These are phyloP conservation scores for Eupithecia subumbrata DNA, from an alignment of 2,888 invertebrate species.

Conservation along the genomic window DNA sequence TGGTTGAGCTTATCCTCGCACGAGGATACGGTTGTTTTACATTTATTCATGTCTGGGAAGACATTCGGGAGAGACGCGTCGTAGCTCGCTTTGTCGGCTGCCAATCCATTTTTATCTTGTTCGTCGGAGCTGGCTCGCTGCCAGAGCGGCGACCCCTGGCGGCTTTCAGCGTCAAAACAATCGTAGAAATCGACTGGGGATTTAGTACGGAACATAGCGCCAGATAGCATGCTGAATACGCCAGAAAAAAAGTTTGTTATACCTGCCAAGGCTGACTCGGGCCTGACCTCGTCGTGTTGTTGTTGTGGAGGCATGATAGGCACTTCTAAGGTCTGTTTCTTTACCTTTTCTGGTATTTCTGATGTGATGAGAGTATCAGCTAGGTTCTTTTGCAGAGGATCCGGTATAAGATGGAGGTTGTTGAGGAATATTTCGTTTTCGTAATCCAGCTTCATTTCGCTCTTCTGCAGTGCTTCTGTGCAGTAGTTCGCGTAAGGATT, in stretches of 20 bases:
- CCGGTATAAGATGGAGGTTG: conserved; percentile 66
- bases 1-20: conserved; percentile 70
- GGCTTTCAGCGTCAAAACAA: conserved; percentile 55
- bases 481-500: conserved; percentile 64
- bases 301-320: conserved; percentile 34
- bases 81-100: conserved; percentile 48
- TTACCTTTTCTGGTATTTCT: conserved; percentile 38
- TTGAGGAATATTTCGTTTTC: conserved; percentile 62
- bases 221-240: conserved; percentile 65
- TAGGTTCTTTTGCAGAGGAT: conserved; percentile 72
- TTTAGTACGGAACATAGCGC: conserved; percentile 64
- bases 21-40: conserved; percentile 58
- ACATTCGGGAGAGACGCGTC: conserved; percentile 51
- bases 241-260: conserved; percentile 70
- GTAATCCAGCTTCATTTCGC: conserved; percentile 61
- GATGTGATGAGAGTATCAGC: conserved; percentile 67
- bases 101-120: conserved; percentile 65
- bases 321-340: conserved; percentile 36
- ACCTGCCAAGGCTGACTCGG: conserved; percentile 54
- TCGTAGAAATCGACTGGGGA: conserved; percentile 56
- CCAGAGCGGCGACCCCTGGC: conserved; percentile 64
- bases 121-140: conserved; percentile 65
- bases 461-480: conserved; percentile 58
- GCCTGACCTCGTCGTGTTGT: conserved; percentile 20
- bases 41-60: conserved; percentile 63